Percentiles rank a stretch among this genome's conserved stretches.
phyloP scores from a whole-genome alignment of 1,140 invertebrate species.

The Formica selysi region DNA sequence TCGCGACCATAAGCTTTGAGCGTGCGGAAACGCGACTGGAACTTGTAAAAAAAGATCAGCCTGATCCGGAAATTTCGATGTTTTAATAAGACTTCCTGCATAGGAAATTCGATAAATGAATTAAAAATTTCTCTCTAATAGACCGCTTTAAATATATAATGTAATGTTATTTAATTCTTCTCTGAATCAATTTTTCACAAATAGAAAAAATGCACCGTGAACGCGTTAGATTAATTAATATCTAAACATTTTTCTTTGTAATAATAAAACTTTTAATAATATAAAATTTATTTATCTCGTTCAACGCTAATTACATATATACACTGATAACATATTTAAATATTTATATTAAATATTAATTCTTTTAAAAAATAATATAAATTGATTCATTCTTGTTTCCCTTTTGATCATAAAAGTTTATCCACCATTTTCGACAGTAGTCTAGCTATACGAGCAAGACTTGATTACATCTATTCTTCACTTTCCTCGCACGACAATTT shows the following conservation, averaged over 20 bases:
- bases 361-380: not conserved
- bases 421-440: not conserved
- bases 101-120: too few species aligned
- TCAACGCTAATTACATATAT: not conserved
- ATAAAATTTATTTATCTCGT: not conserved
- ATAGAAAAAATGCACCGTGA: too few species aligned
- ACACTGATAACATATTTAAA: not conserved
- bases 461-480: constrained; percentile 2
- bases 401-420: not conserved
- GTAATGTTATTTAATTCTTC: not conserved
- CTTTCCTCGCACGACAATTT: constrained; percentile 12
- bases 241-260: not conserved
- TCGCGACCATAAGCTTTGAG: constrained; percentile 32
- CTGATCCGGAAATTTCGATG: not conserved
- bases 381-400: not conserved
- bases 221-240: too few species aligned
- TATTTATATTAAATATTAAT: not conserved
- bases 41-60: not conserved
- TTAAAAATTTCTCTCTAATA: not conserved
- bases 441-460: not conserved
- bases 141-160: not conserved
- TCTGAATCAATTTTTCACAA: too few species aligned
- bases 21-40: constrained; percentile 37
- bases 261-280: not conserved
- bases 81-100: not conserved